Conservation (phyloP, 2,888 invertebrate species). For the Hymenopus coronatus region DNA sequence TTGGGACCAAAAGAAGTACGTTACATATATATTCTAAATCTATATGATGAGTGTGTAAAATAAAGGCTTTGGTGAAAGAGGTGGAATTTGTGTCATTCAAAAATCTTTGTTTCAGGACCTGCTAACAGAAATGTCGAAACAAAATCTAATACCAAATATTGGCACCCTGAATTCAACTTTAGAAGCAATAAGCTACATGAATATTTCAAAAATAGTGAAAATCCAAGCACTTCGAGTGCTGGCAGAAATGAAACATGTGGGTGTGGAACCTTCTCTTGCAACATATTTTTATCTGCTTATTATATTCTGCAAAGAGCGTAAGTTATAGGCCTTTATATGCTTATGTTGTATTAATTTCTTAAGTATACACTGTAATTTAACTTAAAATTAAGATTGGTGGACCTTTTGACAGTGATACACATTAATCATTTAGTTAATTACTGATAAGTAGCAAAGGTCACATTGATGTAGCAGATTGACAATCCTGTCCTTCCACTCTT, state of each 20-base stretch:
- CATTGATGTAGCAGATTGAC: no score
- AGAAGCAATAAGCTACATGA: slow-evolving; percentile 51
- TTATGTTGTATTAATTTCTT: background rate
- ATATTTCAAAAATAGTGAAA: slow-evolving; percentile 46
- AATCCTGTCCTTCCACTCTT: no score
- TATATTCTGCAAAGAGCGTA: slow-evolving; percentile 69
- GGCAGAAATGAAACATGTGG: slow-evolving; percentile 63
- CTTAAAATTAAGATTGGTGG: no score
- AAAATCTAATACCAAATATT: slow-evolving; percentile 61
- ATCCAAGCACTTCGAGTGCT: slow-evolving; percentile 53
- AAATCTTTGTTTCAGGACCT: slow-evolving; percentile 48
- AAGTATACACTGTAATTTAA: no score
- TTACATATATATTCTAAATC: no score
- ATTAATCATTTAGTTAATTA: no score
- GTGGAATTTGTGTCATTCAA: background rate
- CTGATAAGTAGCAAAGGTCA: no score
- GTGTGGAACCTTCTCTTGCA: slow-evolving; percentile 70
- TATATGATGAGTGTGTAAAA: no score
- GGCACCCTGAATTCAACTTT: slow-evolving; percentile 65
- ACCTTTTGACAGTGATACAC: no score
- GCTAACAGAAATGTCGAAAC: slow-evolving; percentile 62
- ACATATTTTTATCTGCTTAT: slow-evolving; percentile 71
- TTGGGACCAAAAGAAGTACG: no score
- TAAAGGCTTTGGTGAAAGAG: no score
- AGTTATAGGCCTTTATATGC: slow-evolving; percentile 41